Evolutionary conservation across 2,797 vertebrate genomes (phyloP), one percentile per base, ranked within the genome.

Genomic region (Cuculus canorus): DNA sequence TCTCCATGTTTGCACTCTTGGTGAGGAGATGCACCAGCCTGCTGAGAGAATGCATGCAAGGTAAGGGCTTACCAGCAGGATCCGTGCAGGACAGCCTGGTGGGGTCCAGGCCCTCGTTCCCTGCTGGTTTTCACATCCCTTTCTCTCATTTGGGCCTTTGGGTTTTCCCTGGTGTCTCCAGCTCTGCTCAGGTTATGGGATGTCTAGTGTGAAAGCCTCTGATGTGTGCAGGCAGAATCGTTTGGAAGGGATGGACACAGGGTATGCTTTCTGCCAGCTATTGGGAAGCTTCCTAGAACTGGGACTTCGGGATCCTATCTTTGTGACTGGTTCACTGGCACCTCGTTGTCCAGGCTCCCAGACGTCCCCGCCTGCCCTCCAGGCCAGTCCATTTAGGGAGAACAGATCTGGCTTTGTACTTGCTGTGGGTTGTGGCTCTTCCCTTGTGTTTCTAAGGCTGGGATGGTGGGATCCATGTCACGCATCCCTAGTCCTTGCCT

Each of bases 1-100:
- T 99, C 69, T 98, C 98, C 91, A 99, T 99, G 98, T 99, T 99
- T 93, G 98, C 98, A 1, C 97, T 99, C 14, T 96, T 99, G 94
- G 99, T 99, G 78, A 98, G 97, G 92, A 99, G 99, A 88, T 99
- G 99, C 97, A 98, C 98, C 37, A 97, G 60, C 88, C 98, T 99
- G 88, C 98, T 99, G 80, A 98, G 97, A 88, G 98, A 99, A 19
- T 97, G 94, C n/a, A 53, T 92, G 53, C 97, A 90, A 97, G 98
- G 98, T 98, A 97, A 97, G 97, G 76, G 54, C 17, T 47, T 18
- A 10, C 47, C 4, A 3, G 39, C 52, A 82, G 65, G 57, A n/a
- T 30, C 56, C 13, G 0, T 2, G 1, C 39, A 48, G 54, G 33
- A 13, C 54, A 69, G 59, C 57, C 48, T 63, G 7, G 4, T 63